phyloP scores from a whole-genome alignment of 2,797 vertebrate species.

The Perodicticus potto region DNA sequence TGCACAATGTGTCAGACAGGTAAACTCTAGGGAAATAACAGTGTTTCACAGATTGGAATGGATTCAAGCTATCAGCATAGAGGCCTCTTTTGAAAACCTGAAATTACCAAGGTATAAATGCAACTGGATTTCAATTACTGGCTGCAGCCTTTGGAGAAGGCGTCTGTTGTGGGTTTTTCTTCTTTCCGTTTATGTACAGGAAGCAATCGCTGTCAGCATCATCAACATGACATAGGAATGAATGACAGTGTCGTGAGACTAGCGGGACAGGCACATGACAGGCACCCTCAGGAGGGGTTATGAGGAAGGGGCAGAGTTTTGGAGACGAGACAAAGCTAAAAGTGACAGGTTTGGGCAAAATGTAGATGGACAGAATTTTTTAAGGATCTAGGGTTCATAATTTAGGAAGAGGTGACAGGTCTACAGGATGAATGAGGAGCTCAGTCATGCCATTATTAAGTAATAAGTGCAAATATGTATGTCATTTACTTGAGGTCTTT shows the following conservation, averaged over 20 bases:
- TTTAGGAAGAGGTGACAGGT: not conserved
- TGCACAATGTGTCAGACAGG: conserved; percentile 11
- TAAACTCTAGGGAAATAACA: conserved; percentile 49
- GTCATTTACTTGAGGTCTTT: not conserved
- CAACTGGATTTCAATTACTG: conserved; percentile 16
- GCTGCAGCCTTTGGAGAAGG: not conserved
- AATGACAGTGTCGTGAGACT: not conserved
- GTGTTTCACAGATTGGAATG: not conserved
- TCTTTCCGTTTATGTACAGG: conserved; percentile 12
- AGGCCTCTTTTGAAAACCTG: not conserved
- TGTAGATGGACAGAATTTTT: not conserved
- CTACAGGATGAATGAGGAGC: not conserved
- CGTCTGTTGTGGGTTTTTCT: not conserved
- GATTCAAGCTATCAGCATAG: not conserved
- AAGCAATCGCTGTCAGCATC: not conserved
- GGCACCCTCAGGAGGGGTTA: not conserved
- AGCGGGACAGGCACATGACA: not conserved
- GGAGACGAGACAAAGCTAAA: not conserved
- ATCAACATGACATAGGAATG: not conserved
- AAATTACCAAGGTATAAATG: conserved; percentile 27
- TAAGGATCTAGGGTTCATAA: not conserved
- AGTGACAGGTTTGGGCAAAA: conserved; percentile 52
- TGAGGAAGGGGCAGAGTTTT: not conserved
- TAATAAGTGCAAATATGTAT: not conserved
- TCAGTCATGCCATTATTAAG: not conserved